Conservation (phyloP, 2,113 vertebrate species). For the Microcebus tavaratra region DNA sequence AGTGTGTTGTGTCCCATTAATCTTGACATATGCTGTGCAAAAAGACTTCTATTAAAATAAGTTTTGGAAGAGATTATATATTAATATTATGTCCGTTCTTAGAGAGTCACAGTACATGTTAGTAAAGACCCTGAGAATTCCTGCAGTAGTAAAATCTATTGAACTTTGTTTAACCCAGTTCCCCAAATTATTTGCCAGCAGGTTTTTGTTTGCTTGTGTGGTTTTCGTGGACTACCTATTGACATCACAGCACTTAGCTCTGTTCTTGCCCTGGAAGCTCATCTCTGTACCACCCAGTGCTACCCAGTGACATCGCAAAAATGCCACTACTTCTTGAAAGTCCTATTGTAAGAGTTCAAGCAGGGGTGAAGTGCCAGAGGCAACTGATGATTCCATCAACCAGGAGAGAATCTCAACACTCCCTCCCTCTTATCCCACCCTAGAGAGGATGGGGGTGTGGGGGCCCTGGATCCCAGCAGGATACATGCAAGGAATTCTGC, state of each 20-base stretch:
- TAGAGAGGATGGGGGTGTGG: background rate
- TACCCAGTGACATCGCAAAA: background rate
- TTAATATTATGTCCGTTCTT: background rate
- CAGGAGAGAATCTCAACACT: background rate
- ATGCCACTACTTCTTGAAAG: background rate
- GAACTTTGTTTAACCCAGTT: background rate
- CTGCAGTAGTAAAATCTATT: background rate
- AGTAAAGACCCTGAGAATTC: background rate
- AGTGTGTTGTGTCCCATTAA: background rate
- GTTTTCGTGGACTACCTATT: background rate
- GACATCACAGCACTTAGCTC: background rate
- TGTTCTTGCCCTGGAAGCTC: background rate
- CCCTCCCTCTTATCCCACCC: background rate
- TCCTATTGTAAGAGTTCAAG: background rate
- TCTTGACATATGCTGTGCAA: background rate
- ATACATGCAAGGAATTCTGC: background rate
- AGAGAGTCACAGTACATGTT: background rate
- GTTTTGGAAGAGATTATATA: background rate
- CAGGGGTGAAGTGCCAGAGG: background rate
- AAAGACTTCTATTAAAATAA: background rate
- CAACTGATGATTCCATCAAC: background rate
- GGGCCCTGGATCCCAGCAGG: background rate
- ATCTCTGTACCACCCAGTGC: background rate
- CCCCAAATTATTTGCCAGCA: background rate
- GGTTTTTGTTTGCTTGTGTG: background rate